Conservation (phyloP, 2,797 vertebrate genomes). For the Microtus obscurus region DNA sequence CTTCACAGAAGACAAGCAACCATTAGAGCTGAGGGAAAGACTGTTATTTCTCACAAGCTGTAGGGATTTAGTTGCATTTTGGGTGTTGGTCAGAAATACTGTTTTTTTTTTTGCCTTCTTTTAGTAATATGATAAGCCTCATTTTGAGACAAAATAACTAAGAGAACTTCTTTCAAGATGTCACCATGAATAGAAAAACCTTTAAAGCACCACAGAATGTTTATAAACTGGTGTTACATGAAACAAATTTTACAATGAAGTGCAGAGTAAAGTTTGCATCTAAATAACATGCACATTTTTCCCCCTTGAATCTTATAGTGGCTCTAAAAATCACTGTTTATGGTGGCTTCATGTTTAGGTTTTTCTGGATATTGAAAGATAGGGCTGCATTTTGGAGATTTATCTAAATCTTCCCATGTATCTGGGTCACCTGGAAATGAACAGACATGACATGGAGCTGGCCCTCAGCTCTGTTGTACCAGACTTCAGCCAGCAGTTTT, state of each 20-base stretch:
- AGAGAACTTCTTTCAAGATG: neutral
- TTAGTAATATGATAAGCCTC: neutral
- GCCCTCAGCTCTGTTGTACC: rapidly evolving
- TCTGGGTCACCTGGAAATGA: neutral
- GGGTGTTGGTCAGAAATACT: neutral
- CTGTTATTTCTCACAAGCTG: neutral
- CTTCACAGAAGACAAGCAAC: neutral
- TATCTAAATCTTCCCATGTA: neutral
- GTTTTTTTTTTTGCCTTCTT: neutral
- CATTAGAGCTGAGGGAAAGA: neutral
- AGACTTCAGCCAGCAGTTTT: too few relatives aligned
- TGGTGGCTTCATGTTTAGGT: neutral
- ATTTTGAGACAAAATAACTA: slow-evolving; percentile 3
- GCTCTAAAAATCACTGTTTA: neutral
- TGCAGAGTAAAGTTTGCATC: neutral
- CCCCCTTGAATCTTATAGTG: neutral
- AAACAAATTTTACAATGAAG: neutral
- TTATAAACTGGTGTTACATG: neutral
- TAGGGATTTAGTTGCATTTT: neutral
- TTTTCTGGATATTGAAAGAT: neutral
- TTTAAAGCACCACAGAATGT: neutral
- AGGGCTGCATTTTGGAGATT: neutral
- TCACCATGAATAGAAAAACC: slow-evolving; percentile 19
- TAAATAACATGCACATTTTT: neutral
- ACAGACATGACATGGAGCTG: too few relatives aligned